phyloP scores from a whole-genome alignment of 2,888 invertebrate genomes.

The Oscheius onirici region DNA sequence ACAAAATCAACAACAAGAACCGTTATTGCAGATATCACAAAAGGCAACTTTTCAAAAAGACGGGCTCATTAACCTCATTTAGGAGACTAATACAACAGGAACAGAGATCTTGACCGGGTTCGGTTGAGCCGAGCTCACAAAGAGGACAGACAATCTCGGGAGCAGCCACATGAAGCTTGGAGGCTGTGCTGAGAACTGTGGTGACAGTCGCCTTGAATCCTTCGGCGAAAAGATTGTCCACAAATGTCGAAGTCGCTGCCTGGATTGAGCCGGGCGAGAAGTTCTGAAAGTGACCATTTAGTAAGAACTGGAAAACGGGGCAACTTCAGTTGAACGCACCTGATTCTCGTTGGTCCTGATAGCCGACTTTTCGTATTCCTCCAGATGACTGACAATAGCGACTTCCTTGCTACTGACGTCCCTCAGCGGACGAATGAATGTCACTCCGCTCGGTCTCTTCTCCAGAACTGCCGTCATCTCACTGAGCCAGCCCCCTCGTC shows the following conservation, averaged over 20 bases:
- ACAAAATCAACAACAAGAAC: slow-evolving; percentile 8
- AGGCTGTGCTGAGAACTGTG: slow-evolving; percentile 53
- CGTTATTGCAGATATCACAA: background rate
- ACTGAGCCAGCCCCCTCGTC: slow-evolving; percentile 42
- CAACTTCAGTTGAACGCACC: too few relatives aligned
- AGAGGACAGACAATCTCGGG: slow-evolving; percentile 16
- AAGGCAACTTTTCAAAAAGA: background rate
- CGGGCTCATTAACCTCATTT: slow-evolving; percentile 5
- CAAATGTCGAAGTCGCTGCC: slow-evolving; percentile 43
- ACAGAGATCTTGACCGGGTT: slow-evolving; percentile 2
- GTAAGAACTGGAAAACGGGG: too few relatives aligned
- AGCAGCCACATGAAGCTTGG: slow-evolving; percentile 43
- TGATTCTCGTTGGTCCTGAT: slow-evolving; percentile 24
- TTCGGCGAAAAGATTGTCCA: slow-evolving; percentile 43
- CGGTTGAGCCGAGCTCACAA: slow-evolving; percentile 6
- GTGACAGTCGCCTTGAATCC: slow-evolving; percentile 58
- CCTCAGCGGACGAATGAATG: slow-evolving; percentile 53
- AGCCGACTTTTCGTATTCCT: slow-evolving; percentile 35
- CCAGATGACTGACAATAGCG: slow-evolving; percentile 42
- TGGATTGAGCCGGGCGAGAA: slow-evolving; percentile 40
- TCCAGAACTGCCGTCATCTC: slow-evolving; percentile 47
- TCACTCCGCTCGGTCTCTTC: slow-evolving; percentile 37
- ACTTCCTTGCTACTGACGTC: slow-evolving; percentile 56
- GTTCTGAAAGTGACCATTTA: background rate
- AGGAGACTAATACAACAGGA: slow-evolving; percentile 1